Base-by-base conservation (phyloP, 2,888 invertebrate genomes). In the Eristalis intricaria region DNA sequence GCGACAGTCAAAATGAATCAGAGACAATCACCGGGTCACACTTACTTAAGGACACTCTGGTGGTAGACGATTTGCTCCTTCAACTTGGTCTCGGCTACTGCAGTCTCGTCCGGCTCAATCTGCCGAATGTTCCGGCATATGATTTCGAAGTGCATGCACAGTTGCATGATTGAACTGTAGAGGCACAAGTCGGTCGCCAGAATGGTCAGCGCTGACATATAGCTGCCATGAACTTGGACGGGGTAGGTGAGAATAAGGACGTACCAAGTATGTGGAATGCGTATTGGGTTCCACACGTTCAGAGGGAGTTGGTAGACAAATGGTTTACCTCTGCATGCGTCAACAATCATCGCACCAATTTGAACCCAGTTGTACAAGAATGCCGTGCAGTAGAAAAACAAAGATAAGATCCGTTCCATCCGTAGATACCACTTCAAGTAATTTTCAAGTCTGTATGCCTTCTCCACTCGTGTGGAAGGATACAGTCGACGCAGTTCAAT, bases 111-210 rank as follows among this genome's bases (percentile, higher is more conserved):
- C 1, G 85, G 71, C 23, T 75, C 75, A 60, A 88, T 78, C 5
- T 22, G 19, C 0, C 65, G 2, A 13, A 88, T 78, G 26, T 88
- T 85, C 40, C 38, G 29, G 1, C n/a, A 56, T 11, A 89, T 11
- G 10, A 88, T 43, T 32, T 89, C 89, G 43, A 88, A 85, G 58
- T 89, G 88, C 83, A 89, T 79, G 15, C 84, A 81, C 58, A 89
- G 22, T 13, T 89, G 88, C 11, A 87, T 40, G 0, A 89, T 23
- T 4, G 64, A 75, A 32, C 82, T 83, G 32, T 74, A 88, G 0
- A 89, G 64, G 50, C 83, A 88, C 22, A 89, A 71, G 61, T 89
- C 89, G 11, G 65, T 40, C 22, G 73, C 40, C 32, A 87, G 10
- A 63, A 88, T 88, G 11, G 63, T 70, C 0, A 79, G 69, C 2